Evolutionary conservation across 2,797 vertebrate species (phyloP), one percentile per base, ranked within the genome.

Genomic region (Pseudocheirus occidentalis): DNA sequence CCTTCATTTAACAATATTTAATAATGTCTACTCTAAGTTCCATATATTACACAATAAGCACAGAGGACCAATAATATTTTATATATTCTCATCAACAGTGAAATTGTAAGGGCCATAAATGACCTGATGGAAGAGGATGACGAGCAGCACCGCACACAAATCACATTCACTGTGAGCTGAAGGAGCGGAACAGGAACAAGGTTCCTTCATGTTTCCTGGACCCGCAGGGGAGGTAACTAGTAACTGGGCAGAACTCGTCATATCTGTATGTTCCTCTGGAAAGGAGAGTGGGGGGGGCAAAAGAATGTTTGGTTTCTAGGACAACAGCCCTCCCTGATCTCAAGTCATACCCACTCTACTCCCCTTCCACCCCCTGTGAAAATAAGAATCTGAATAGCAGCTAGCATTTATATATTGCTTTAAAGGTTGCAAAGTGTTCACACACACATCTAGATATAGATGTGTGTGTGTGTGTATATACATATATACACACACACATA

Each of bases 31-130:
- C 95, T 90, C 54, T 91, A 93, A 92, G 52, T 95, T 94, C 96
- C 0, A 0, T 96, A 93, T 97, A 87, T 97, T 95, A 96, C 53
- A 73, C 59, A 95, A 92, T 89, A 96, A 96, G 95, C 95, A 95
- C 96, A 95, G 34, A 95, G 95, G 94, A 90, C 95, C 97, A 95
- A 90, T 97, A 95, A 98, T 92, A 89, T 96, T 96, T 97, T 98
- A 98, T 97, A 95, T 57, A 90, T 97, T 96, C 97, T 97, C 94
- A 93, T 97, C 94, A 97, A 95, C 95, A 98, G 56, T 91, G 92
- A 96, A 96, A 95, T 95, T 93, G 92, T 95, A 90, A 97, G 94
- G 96, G 87, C 90, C 96, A 90, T 97, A 95, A 97, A 97, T 93
- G 95, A 92, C 96, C 95, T 95, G 97, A 97, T 97, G 94, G 97